Conservation (phyloP, 2,113 vertebrate species). For the Morone chrysops region DNA sequence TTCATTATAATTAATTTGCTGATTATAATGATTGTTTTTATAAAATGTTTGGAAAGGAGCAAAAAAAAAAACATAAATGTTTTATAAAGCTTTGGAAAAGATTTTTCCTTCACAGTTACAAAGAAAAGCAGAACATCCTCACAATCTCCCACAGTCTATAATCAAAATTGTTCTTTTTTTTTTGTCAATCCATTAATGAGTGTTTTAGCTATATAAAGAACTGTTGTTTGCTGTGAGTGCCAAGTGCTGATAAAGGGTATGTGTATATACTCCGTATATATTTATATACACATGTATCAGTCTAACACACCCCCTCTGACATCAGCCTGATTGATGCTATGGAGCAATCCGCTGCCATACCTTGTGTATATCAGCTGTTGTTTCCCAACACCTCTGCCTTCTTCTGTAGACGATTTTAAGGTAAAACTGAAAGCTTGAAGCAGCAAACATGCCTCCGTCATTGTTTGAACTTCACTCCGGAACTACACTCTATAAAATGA, state of each 20-base stretch:
- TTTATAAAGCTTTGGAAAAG: neutral
- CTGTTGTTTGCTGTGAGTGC: neutral
- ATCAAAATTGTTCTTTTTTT: neutral
- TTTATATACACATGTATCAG: neutral
- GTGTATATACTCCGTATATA: neutral
- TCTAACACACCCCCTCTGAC: neutral
- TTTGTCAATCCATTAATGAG: neutral
- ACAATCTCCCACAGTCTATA: neutral
- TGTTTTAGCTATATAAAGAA: too few relatives aligned
- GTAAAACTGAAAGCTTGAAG: neutral
- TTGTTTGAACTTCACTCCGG: neutral
- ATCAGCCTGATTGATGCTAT: neutral
- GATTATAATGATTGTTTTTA: neutral
- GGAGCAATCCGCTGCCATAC: neutral
- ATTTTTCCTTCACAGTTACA: neutral
- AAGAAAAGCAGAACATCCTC: neutral
- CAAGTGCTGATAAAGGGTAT: neutral
- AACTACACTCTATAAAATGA: constrained; percentile 9
- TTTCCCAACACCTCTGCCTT: too few relatives aligned
- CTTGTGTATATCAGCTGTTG: neutral
- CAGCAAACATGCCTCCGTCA: neutral
- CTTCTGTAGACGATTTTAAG: neutral
- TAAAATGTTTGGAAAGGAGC: too few relatives aligned
- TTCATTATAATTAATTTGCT: neutral
- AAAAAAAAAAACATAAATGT: too few relatives aligned